A percentile compares a stretch with the other conserved stretches of the same genome.
Conservation (phyloP, 2,113 vertebrate genomes). For the Sander lucioperca region DNA sequence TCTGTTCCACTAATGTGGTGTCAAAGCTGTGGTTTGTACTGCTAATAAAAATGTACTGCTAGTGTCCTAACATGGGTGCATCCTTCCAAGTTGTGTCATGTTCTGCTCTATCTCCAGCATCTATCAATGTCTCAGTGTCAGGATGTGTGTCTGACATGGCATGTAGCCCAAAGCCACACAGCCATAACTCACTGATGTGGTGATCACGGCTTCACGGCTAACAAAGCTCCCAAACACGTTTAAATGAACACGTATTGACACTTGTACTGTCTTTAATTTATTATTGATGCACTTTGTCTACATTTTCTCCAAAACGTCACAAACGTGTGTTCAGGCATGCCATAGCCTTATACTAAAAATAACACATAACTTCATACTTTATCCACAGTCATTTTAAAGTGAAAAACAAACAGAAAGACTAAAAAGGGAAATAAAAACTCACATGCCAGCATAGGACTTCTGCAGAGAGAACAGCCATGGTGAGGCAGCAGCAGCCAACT, state of each 20-base stretch:
- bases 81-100: conserved; percentile 66
- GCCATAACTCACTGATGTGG: conserved; percentile 36
- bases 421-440: conserved; percentile 64
- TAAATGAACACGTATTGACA: not conserved
- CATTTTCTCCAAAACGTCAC: not conserved
- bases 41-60: conserved; percentile 42
- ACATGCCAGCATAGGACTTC: conserved; percentile 86
- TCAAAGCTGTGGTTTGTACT: conserved; percentile 23
- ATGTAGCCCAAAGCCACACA: conserved; percentile 61
- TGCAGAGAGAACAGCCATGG: conserved; percentile 87
- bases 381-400: not conserved
- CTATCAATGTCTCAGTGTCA: conserved; percentile 66
- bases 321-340: not conserved
- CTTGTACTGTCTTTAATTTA: not conserved
- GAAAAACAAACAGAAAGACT: not conserved
- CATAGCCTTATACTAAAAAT: not conserved
- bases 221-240: not conserved
- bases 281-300: not conserved
- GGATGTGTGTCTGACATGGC: conserved; percentile 74
- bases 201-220: conserved; percentile 11
- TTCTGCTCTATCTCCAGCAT: conserved; percentile 49
- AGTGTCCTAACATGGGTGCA: conserved; percentile 9
- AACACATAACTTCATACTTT: not conserved
- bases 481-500: conserved; percentile 77
- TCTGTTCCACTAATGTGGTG: conserved; percentile 4